Percentiles rank a stretch among this genome's conserved stretches.
phyloP scores from a whole-genome alignment of 2,797 vertebrate species.

The Pitangus sulphuratus region DNA sequence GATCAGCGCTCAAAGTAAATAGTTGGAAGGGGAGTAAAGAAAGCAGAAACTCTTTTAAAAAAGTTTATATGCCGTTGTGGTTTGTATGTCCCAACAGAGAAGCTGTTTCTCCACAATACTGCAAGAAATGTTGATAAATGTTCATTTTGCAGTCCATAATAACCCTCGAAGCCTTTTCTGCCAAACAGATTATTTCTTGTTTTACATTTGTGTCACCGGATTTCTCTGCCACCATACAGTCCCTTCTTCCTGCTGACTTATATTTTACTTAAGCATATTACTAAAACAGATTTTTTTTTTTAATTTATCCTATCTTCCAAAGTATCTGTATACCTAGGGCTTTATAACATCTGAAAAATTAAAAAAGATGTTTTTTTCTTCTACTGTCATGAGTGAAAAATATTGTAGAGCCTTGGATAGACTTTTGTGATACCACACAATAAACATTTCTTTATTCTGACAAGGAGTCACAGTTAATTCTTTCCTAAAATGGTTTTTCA shows the following conservation, averaged over 20 bases:
- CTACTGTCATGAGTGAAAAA: not conserved
- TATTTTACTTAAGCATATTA: not conserved
- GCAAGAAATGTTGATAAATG: not conserved
- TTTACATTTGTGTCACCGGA: not conserved
- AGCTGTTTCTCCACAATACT: not conserved
- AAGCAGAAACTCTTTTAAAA: not conserved
- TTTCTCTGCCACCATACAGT: not conserved
- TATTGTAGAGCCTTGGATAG: not conserved
- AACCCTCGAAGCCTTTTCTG: not conserved
- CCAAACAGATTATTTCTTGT: not conserved
- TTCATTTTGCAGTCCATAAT: not conserved
- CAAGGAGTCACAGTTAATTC: not conserved
- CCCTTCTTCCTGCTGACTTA: not conserved
- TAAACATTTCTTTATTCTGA: not conserved
- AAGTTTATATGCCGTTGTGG: not conserved
- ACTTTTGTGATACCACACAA: not conserved
- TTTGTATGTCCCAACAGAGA: not conserved
- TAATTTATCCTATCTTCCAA: not conserved
- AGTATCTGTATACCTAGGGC: not conserved
- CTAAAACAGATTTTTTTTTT: not conserved
- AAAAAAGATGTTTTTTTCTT: not conserved
- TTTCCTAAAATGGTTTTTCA: not conserved
- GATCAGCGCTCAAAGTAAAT: not conserved
- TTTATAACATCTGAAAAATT: not conserved
- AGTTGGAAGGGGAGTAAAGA: not conserved